phyloP scores from a whole-genome alignment of 2,113 vertebrate genomes.

The Orthonyx spaldingii region DNA sequence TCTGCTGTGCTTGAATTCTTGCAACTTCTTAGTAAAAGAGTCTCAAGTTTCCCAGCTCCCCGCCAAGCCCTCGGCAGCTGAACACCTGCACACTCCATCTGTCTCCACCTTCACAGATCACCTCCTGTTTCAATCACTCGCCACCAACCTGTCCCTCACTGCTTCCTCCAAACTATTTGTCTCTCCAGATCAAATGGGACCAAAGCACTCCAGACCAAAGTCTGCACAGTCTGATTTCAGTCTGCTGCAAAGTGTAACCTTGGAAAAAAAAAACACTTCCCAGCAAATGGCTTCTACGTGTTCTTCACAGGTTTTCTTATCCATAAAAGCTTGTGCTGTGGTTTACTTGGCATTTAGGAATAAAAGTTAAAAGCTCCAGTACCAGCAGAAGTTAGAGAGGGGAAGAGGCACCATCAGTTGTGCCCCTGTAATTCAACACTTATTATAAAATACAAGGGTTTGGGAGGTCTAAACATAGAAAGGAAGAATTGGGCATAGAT shows the following conservation, averaged over 20 bases:
- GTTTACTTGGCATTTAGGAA: background rate
- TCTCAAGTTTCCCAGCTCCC: background rate
- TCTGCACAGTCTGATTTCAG: background rate
- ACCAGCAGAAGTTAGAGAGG: background rate
- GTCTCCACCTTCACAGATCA: background rate
- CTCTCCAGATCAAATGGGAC: background rate
- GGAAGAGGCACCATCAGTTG: background rate
- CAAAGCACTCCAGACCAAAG: background rate
- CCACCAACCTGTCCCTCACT: background rate
- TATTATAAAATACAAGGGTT: background rate
- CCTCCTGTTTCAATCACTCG: background rate
- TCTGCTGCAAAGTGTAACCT: background rate
- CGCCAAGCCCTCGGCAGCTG: background rate
- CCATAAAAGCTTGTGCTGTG: background rate
- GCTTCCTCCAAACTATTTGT: background rate
- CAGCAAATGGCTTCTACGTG: background rate
- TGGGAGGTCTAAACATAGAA: background rate
- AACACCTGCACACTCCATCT: slow-evolving; percentile 32
- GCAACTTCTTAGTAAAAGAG: background rate
- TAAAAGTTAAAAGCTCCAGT: background rate
- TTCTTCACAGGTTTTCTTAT: background rate
- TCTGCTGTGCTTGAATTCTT: background rate
- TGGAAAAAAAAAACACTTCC: background rate
- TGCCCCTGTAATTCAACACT: background rate
- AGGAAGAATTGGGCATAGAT: background rate